Base-by-base conservation (phyloP, 2,888 invertebrate species). In the Xanthorhoe spadicearia region DNA sequence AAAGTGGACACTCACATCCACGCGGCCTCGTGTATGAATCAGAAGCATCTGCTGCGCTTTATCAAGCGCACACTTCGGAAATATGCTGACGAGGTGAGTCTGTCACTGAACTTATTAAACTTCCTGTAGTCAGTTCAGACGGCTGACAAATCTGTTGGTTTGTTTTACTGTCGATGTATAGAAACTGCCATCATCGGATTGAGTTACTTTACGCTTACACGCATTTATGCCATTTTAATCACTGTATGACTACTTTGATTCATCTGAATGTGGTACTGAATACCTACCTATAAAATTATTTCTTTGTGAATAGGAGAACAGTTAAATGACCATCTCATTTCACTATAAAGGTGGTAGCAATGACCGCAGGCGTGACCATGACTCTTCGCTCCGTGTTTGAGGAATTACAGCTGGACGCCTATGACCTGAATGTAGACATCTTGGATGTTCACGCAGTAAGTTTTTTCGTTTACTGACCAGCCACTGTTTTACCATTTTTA, bases 1-100 rank as follows among this genome's bases (percentile, higher is more conserved):
- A 95, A 98, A 95, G 99, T 99, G 70, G 99, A 99, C 87, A 99
- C 99, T 61, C 99, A 99, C 92, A 98, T 99, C 79, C 99, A 99
- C 89, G 99, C 99, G 0, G 98, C 99, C 0, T 98, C 98, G 0
- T 98, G 98, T 86, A 99, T 99, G 99, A 99, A 99, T 91, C 99
- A 99, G 90, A 99, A 99, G 88, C 99, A 99, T 85, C 90, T 99
- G 79, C 93, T 99, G 70, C 96, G 99, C 17, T 99, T 99, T 89
- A 99, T 99, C 82, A 99, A 99, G 93, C 98, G 98, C 85, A 97
- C 97, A 5, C 93, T 99, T 79, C 98, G 98, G 84, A 97, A 96
- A 75, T 95, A 96, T 79, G 95, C 97, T 0, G 95, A 97, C 76
- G 97, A 98, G 87, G 64, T 64, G 0, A 18, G 51, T 18, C 8